Base-by-base conservation (phyloP, 2,797 vertebrate species). In the Hydrocynus forskahlii region DNA sequence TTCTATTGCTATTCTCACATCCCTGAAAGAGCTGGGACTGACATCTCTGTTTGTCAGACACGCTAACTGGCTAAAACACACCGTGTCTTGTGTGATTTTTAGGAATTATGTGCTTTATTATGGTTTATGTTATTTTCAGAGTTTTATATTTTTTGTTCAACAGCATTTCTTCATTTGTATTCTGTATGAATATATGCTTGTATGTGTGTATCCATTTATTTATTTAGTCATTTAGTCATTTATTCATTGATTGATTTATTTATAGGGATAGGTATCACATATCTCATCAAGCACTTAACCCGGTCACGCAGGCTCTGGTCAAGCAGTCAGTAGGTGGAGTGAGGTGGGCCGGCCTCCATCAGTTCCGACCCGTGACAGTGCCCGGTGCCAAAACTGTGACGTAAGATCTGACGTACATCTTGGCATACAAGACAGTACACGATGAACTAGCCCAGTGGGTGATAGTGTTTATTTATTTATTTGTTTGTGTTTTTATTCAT, bases 1-100 rank as follows among this genome's bases (percentile, higher is more conserved):
- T 81, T 72, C 48, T 66, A 5, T 43, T 66, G 48, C 50, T 62
- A 66, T 66, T 74, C 64, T 50, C 60, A 73, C 48, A 60, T 64
- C 29, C 19, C 69, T 35, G 2, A 17, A 66, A 29, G 50, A 55
- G 69, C 70, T 45, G 10, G 21, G 10, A 66, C 29, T 80, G 21
- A 80, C 66, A 29, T 55, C 10, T 55, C 45, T 55, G 16, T 74
- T 48, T 64, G 29, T 16, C 71, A 35, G 25, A 64, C 62, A 35
- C 16, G 45, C 17, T 17, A 71, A 78, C 40, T 50, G 70, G n/a
- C 75, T 69, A 69, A 70, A 19, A 38, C 23, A 8, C 12, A 35
- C 13, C 14, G 60, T 13, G 4, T 55, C 35, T 35, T 35, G 63
- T 82, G 23, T 40, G 7, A 7, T 84, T 67, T 81, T 38, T 43